These are phyloP conservation scores for Aulostomus chinensis DNA, from an alignment of 2,797 vertebrate genomes.

Conservation along the genomic window DNA sequence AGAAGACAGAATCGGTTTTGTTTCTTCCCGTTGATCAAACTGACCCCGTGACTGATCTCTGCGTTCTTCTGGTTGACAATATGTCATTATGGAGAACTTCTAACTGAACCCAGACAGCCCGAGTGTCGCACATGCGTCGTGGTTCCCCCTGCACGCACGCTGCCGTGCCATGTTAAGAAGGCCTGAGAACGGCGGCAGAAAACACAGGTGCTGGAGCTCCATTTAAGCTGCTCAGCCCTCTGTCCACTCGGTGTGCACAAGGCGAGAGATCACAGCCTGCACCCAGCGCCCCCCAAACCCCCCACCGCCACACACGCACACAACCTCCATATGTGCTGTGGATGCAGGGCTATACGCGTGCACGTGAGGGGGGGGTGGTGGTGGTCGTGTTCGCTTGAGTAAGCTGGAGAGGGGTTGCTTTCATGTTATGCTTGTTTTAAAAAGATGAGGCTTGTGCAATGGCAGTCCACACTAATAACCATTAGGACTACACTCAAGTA, in stretches of 20 bases:
- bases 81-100: too few species aligned
- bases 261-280: constrained; percentile 76
- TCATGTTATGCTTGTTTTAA: constrained; percentile 78
- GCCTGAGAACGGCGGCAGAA: constrained; percentile 73
- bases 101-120: too few species aligned
- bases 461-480: constrained; percentile 76
- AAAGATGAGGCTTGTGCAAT: constrained; percentile 71
- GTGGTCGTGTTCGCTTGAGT: constrained; percentile 57
- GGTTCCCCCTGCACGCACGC: too few species aligned
- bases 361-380: neutral
- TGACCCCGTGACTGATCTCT: too few species aligned
- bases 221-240: constrained; percentile 75
- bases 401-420: constrained; percentile 69
- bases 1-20: too few species aligned
- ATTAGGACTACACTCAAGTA: constrained; percentile 74
- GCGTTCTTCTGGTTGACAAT: too few species aligned
- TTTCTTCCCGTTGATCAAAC: too few species aligned
- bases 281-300: constrained; percentile 30
- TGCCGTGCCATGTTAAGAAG: constrained; percentile 53
- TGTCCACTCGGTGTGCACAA: constrained; percentile 77
- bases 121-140: constrained; percentile 15
- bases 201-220: constrained; percentile 76
- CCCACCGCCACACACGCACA: constrained; percentile 23
- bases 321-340: constrained; percentile 38
- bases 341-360: constrained; percentile 26